Evolutionary conservation across 2,797 vertebrate genomes (phyloP).

Genomic region (Aulostomus chinensis): DNA sequence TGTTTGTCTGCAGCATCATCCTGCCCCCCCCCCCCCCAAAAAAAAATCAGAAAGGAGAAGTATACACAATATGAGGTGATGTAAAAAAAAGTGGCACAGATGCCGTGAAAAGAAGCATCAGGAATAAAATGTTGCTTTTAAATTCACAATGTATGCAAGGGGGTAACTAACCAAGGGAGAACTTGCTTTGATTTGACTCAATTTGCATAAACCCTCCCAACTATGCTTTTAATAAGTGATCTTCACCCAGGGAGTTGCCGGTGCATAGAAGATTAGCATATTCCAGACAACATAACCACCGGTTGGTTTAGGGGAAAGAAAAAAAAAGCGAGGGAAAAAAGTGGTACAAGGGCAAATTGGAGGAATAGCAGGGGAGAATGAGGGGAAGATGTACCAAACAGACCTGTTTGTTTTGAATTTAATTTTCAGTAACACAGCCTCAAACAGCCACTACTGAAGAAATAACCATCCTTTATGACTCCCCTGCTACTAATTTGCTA

Average conservation of each 20-base stretch:
- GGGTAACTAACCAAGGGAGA: slow-evolving; percentile 70
- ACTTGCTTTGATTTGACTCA: slow-evolving; percentile 75
- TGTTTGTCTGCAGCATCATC: no score
- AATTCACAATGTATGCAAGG: slow-evolving; percentile 67
- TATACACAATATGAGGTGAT: slow-evolving; percentile 36
- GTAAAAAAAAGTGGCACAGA: slow-evolving; percentile 45
- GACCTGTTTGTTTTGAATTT: slow-evolving; percentile 68
- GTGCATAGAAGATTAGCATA: slow-evolving; percentile 78
- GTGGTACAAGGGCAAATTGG: slow-evolving; percentile 45
- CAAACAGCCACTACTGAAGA: slow-evolving; percentile 52
- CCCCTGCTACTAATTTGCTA: slow-evolving; percentile 69
- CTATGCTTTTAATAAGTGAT: slow-evolving; percentile 83
- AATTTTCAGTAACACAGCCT: slow-evolving; percentile 59
- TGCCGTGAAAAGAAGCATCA: slow-evolving; percentile 36
- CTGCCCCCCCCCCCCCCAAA: no score
- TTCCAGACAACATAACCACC: slow-evolving; percentile 76
- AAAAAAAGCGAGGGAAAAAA: slow-evolving; percentile 24
- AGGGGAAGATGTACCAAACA: slow-evolving; percentile 50
- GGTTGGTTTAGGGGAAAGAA: slow-evolving; percentile 48
- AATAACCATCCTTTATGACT: slow-evolving; percentile 51
- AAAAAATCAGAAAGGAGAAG: slow-evolving; percentile 20
- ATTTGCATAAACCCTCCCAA: slow-evolving; percentile 83
- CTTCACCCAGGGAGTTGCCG: slow-evolving; percentile 79
- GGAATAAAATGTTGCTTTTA: slow-evolving; percentile 60
- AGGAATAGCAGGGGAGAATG: slow-evolving; percentile 37